These are phyloP conservation scores for Psittacus erithacus DNA, from an alignment of 2,113 vertebrate genomes.

Conservation along the genomic window DNA sequence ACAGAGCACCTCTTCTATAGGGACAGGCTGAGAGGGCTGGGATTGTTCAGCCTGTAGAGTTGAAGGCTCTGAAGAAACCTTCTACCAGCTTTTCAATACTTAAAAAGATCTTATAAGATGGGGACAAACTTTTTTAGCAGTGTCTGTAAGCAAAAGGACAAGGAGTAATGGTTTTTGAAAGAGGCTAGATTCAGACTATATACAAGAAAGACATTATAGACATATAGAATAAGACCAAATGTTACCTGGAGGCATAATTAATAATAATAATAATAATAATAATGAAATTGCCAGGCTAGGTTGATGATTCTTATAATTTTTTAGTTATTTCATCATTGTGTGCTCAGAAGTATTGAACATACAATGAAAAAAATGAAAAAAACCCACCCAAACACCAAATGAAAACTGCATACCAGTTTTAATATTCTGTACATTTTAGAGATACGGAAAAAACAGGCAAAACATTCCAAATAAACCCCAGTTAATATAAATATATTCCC, in stretches of 20 bases:
- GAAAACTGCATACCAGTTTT: not conserved
- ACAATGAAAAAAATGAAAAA: not conserved
- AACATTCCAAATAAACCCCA: not conserved
- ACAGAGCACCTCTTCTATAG: not conserved
- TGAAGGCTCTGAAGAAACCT: not conserved
- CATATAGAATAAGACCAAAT: not conserved
- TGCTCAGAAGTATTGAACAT: not conserved
- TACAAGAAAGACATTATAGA: not conserved
- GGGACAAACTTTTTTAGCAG: not conserved
- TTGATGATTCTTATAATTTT: not conserved
- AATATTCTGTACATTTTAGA: not conserved
- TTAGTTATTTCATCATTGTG: not conserved
- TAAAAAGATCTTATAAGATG: not conserved
- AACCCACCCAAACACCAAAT: rapidly evolving
- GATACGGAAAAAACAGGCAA: not conserved
- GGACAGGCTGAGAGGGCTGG: not conserved
- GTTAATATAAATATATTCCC: not conserved
- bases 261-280: not conserved
- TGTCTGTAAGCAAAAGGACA: not conserved
- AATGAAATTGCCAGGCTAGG: not conserved
- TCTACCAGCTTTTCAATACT: not conserved
- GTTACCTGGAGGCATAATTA: not conserved
- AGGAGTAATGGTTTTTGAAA: not conserved
- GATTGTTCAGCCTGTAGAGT: not conserved
- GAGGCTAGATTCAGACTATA: not conserved